Base-by-base conservation (phyloP, 92 coral and sea anemone species). In the Umimayanthus kanabou region DNA sequence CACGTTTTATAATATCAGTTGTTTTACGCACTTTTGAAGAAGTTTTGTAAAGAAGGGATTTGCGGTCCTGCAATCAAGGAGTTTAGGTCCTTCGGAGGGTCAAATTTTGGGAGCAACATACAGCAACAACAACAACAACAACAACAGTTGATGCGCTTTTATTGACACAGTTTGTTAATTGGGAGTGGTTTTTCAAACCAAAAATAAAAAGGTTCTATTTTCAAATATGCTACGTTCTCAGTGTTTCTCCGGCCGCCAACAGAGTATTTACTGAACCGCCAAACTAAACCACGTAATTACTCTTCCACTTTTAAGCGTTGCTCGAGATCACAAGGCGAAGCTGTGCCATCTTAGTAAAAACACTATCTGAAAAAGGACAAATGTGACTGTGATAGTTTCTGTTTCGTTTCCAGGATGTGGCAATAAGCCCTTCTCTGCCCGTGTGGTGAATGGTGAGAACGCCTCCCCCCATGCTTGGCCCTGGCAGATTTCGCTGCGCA, bases 401-500 rank as follows among this genome's bases (percentile, higher is more conserved):
- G 39, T 20, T 29, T 73, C 3, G 40, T 33, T 30, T 4, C 4
- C 9, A 74, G 79, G 49, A 18, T 74, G 79, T 74, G 79, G 79
- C 25, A 74, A 74, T 39, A 74, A 74, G 79, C 79, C 78, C 42
- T 74, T 74, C n/a, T 74, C 79, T 23, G 79, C 50, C n/a, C 79
- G 79, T 39, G 79, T 74, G 42, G 79, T 74, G n/a, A 74, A 74
- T 5, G 79, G 79, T 1, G 79, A 74, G 79, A 74, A 74, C 45
- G 79, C 79, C 26, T 74, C 79, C 50, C 79, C 79, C n/a, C 79
- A 74, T 33, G 79, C 79, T 2, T 74, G 79, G 79, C 79, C 79
- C 45, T 74, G 79, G 79, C 79, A 74, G 79, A 74, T 74, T 43
- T 74, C 79, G 16, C 50, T 74, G 23, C 79, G 79, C 25, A 74